Evolutionary conservation across 2,888 invertebrate genomes (phyloP).

Genomic region (Perizoma flavofasciatum): DNA sequence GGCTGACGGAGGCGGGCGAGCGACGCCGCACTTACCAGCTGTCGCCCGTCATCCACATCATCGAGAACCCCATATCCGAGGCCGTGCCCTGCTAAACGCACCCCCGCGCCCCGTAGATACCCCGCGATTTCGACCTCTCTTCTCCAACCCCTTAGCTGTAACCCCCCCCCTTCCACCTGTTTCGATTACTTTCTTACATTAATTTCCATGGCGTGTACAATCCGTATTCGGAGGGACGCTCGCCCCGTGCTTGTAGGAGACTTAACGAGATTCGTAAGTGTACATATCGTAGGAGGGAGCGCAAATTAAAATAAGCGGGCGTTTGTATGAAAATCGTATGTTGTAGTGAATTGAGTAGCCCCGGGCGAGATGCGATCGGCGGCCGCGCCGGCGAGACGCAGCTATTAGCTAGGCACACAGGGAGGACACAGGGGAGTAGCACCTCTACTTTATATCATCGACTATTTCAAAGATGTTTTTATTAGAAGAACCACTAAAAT

Average conservation of each 20-base stretch:
- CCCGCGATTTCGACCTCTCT: slow-evolving; percentile 18
- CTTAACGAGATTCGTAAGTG: slow-evolving; percentile 39
- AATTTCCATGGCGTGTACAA: slow-evolving; percentile 6
- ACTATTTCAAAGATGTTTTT: slow-evolving; percentile 54
- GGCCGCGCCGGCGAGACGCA: background rate
- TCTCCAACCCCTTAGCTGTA: slow-evolving; percentile 1
- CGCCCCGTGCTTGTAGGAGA: slow-evolving; percentile 9
- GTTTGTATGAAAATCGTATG: slow-evolving; percentile 1
- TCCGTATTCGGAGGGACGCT: slow-evolving; percentile 12
- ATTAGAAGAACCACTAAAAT: slow-evolving; percentile 50
- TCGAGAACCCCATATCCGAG: slow-evolving; percentile 90
- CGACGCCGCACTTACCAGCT: slow-evolving; percentile 75
- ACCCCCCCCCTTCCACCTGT: background rate
- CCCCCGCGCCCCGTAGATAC: slow-evolving; percentile 2
- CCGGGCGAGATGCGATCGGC: slow-evolving; percentile 28
- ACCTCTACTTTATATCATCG: slow-evolving; percentile 47
- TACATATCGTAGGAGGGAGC: slow-evolving; percentile 52
- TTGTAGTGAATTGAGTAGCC: background rate
- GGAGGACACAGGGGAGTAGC: slow-evolving; percentile 27
- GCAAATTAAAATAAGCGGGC: slow-evolving; percentile 2
- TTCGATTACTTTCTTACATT: slow-evolving; percentile 8
- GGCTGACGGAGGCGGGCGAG: slow-evolving; percentile 75
- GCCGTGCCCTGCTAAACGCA: slow-evolving; percentile 87
- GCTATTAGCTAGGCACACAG: background rate
- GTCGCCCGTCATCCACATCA: slow-evolving; percentile 89